phyloP scores from a whole-genome alignment of 2,113 vertebrate species.

The Phaetusa simplex region DNA sequence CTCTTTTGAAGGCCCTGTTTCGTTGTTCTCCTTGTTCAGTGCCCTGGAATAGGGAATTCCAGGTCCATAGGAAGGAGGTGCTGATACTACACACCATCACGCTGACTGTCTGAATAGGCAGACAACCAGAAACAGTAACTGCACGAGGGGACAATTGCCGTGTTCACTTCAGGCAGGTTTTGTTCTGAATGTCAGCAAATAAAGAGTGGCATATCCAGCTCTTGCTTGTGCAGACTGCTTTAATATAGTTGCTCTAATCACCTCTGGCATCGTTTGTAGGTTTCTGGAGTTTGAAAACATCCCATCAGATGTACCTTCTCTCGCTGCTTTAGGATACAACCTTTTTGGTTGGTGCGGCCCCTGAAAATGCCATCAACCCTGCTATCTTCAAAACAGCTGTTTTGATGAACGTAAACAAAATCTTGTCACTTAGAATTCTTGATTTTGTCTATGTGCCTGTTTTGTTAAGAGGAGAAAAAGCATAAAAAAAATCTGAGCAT shows the following conservation, averaged over 20 bases:
- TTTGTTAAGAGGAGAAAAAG: not conserved
- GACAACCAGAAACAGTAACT: not conserved
- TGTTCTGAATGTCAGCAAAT: not conserved
- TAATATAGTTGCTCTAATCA: not conserved
- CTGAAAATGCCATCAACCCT: not conserved
- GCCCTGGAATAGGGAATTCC: not conserved
- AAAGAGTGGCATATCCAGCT: not conserved
- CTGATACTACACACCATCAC: not conserved
- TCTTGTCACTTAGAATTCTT: not conserved
- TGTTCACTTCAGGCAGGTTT: not conserved
- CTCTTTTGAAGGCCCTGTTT: not conserved
- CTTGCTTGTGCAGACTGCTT: not conserved
- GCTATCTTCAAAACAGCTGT: not conserved
- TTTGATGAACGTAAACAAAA: not conserved
- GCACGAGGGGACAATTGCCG: fast-evolving
- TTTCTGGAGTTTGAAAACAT: not conserved
- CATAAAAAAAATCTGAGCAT: not conserved
- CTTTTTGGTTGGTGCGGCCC: not conserved
- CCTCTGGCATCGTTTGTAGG: not conserved
- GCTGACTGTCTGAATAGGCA: not conserved
- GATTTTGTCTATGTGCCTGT: not conserved
- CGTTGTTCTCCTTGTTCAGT: not conserved
- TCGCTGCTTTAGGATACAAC: not conserved
- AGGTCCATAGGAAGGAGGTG: not conserved
- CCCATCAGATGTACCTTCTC: not conserved